phyloP scores from a whole-genome alignment of 2,797 vertebrate genomes.

The Cuculus canorus region DNA sequence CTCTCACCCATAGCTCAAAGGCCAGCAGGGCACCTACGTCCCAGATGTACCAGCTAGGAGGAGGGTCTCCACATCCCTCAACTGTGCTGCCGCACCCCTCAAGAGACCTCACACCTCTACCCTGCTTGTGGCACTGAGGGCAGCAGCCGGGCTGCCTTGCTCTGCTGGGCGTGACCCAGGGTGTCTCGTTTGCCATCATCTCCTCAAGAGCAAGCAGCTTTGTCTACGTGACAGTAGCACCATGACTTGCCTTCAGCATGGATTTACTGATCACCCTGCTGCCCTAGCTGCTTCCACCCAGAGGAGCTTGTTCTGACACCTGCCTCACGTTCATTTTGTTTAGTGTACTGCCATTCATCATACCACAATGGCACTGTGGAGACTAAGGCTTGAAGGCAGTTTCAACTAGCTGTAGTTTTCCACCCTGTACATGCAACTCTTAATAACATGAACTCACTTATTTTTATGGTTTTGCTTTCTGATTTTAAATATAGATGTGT shows the following conservation, averaged over 20 bases:
- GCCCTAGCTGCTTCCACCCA: neutral
- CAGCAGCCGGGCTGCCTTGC: neutral
- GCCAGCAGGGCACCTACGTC: neutral
- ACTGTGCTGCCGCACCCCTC: neutral
- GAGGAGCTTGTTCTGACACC: neutral
- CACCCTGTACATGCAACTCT: neutral
- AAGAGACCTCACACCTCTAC: neutral
- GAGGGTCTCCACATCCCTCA: too few species aligned
- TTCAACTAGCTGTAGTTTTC: neutral
- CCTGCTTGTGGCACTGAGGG: fast-evolving
- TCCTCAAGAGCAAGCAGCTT: neutral
- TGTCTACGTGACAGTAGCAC: neutral
- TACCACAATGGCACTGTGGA: fast-evolving
- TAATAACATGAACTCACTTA: neutral
- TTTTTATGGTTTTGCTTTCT: neutral
- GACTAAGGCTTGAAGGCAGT: neutral
- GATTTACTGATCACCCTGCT: neutral
- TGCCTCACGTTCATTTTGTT: fast-evolving
- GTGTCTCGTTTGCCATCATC: neutral
- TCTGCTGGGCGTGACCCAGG: fast-evolving
- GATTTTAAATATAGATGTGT: neutral
- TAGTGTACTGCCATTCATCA: fast-evolving
- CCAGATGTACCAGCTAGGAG: neutral
- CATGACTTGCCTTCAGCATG: neutral
- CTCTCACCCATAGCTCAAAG: fast-evolving